Evolutionary conservation across 2,888 invertebrate species (phyloP).

Genomic region (Andrena fulva): DNA sequence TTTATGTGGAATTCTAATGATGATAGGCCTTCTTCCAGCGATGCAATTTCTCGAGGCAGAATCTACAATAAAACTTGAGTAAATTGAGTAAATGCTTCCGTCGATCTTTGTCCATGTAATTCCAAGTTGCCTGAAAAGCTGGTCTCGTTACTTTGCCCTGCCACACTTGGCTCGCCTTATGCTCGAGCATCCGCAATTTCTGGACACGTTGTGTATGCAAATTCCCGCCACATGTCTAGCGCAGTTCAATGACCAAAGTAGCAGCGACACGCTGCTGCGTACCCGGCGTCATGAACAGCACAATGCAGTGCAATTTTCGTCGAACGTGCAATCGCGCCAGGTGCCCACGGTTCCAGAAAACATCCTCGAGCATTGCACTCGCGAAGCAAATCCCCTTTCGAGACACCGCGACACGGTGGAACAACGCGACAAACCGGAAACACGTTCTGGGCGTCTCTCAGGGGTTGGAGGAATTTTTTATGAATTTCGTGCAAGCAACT

Average conservation of each 20-base stretch:
- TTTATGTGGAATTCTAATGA: too few relatives aligned
- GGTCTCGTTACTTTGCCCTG: neutral
- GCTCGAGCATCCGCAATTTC: slow-evolving; percentile 36
- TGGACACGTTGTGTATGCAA: slow-evolving; percentile 53
- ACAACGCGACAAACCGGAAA: slow-evolving; percentile 8
- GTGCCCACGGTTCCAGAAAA: slow-evolving; percentile 58
- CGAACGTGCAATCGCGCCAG: slow-evolving; percentile 67
- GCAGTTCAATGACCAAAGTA: slow-evolving; percentile 71
- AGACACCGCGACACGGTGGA: neutral
- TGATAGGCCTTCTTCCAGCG: too few relatives aligned
- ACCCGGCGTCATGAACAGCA: slow-evolving; percentile 52
- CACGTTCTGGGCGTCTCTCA: neutral
- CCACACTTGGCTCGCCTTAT: slow-evolving; percentile 12
- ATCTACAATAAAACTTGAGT: neutral
- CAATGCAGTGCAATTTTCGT: slow-evolving; percentile 70
- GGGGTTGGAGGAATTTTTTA: neutral
- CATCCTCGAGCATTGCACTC: slow-evolving; percentile 36
- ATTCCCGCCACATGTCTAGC: slow-evolving; percentile 65
- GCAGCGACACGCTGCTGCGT: slow-evolving; percentile 39
- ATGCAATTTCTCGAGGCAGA: neutral
- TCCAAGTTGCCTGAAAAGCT: slow-evolving; percentile 2
- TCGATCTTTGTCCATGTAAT: neutral
- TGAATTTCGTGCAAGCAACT: neutral
- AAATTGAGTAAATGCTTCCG: neutral
- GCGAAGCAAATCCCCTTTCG: slow-evolving; percentile 32